phyloP scores from a whole-genome alignment of 1,140 invertebrate species.

The Bombus waltoni region DNA sequence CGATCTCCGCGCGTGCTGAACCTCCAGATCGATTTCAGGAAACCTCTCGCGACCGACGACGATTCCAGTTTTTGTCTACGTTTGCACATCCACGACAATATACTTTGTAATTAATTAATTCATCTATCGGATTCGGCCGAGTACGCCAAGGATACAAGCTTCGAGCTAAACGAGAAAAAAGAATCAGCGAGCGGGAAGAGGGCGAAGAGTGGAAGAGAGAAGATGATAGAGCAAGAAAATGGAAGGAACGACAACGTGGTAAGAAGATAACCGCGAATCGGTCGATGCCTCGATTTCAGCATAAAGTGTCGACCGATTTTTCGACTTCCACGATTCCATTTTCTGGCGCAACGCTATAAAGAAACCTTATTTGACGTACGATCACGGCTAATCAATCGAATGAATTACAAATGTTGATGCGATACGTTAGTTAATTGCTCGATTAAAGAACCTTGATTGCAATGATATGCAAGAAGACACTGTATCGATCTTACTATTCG shows the following conservation, averaged over 20 bases:
- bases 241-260: background rate
- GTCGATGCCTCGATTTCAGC: constrained; percentile 1
- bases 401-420: background rate
- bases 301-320: constrained; percentile 3
- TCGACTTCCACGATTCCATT: background rate
- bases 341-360: background rate
- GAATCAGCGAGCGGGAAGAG: background rate
- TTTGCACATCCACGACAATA: constrained; percentile 38
- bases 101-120: constrained; percentile 62
- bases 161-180: background rate
- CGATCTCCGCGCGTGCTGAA: constrained; percentile 48
- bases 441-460: background rate
- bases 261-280: background rate
- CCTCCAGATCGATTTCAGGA: constrained; percentile 47
- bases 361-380: background rate
- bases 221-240: background rate
- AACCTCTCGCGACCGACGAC: constrained; percentile 46
- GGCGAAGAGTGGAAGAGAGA: background rate
- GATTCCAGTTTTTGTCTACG: constrained; percentile 16
- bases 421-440: background rate
- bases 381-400: background rate
- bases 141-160: constrained; percentile 62
- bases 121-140: constrained; percentile 62
- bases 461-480: background rate
- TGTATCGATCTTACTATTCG: background rate